Conservation (phyloP, 37 sponge, comb jelly and placozoan genomes). For the Haliclona indistincta region DNA sequence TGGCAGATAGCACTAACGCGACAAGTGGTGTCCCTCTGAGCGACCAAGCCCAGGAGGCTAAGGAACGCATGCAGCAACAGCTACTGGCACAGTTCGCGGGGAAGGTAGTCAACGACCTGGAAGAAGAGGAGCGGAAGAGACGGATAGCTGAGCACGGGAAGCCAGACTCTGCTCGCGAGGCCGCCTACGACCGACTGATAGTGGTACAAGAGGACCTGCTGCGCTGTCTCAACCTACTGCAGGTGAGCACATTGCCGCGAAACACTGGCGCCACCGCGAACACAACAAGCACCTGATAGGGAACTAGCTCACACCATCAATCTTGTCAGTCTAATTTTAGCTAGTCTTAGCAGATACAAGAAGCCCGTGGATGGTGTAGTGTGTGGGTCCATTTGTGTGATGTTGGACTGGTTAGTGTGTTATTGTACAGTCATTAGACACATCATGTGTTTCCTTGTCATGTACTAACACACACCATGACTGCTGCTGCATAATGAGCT, state of each 20-base stretch:
- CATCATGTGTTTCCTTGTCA: too few species aligned
- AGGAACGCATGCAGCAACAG: slow-evolving; percentile 53
- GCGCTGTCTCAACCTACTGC: slow-evolving; percentile 44
- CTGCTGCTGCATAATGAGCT: too few species aligned
- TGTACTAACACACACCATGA: too few species aligned
- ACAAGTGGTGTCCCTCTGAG: slow-evolving; percentile 21
- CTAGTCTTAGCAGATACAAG: too few species aligned
- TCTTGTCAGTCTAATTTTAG: too few species aligned
- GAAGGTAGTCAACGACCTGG: slow-evolving; percentile 34
- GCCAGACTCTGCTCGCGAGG: slow-evolving; percentile 18
- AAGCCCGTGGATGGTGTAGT: too few species aligned
- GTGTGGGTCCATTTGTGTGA: too few species aligned
- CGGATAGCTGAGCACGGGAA: slow-evolving; percentile 13
- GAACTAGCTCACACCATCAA: too few species aligned
- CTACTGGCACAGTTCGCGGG: slow-evolving; percentile 53
- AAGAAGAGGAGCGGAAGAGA: slow-evolving; percentile 51
- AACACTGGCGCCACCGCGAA: too few species aligned
- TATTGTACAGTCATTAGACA: too few species aligned
- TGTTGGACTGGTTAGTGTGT: too few species aligned
- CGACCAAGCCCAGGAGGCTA: slow-evolving; percentile 43
- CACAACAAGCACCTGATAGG: too few species aligned
- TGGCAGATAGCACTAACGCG: background rate
- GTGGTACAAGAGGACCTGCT: slow-evolving; percentile 66
- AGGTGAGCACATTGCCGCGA: slow-evolving; percentile 30
- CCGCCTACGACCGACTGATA: slow-evolving; percentile 44